phyloP scores from a whole-genome alignment of 2,797 vertebrate genomes.

The Columba guinea region DNA sequence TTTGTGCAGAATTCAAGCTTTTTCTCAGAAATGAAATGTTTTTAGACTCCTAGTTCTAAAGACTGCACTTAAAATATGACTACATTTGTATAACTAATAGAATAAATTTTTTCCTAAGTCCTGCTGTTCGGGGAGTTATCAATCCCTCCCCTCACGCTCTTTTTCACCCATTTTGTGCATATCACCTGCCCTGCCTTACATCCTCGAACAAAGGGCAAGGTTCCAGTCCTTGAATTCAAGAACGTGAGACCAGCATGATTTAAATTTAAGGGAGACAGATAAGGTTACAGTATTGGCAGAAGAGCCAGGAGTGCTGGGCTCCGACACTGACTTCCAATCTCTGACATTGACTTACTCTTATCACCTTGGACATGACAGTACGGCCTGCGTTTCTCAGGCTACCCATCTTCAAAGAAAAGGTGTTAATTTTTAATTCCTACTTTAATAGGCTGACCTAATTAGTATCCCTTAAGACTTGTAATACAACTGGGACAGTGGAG shows the following conservation, averaged over 20 bases:
- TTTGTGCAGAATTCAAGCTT: slow-evolving; percentile 46
- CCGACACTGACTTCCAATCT: not conserved
- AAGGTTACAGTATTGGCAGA: not conserved
- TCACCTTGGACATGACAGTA: not conserved
- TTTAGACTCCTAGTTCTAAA: slow-evolving; percentile 36
- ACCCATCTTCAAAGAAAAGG: not conserved
- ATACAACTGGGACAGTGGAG: not conserved
- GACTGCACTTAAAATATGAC: not conserved
- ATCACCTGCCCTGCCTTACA: not conserved
- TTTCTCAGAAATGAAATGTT: slow-evolving; percentile 44
- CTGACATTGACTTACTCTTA: not conserved
- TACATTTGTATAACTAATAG: slow-evolving; percentile 6
- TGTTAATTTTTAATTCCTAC: slow-evolving; percentile 47
- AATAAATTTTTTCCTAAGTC: not conserved
- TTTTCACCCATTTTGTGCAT: slow-evolving; percentile 5
- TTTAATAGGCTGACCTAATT: slow-evolving; percentile 51
- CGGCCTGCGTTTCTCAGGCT: not conserved
- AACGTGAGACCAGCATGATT: not conserved
- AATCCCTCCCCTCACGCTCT: not conserved
- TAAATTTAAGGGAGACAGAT: not conserved
- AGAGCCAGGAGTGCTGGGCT: not conserved
- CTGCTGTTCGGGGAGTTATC: not conserved
- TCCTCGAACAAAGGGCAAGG: not conserved
- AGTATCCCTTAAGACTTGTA: slow-evolving; percentile 11
- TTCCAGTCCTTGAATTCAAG: slow-evolving; percentile 2